Base-by-base conservation (phyloP, 2,797 vertebrate species). In the Tragopan temminckii region DNA sequence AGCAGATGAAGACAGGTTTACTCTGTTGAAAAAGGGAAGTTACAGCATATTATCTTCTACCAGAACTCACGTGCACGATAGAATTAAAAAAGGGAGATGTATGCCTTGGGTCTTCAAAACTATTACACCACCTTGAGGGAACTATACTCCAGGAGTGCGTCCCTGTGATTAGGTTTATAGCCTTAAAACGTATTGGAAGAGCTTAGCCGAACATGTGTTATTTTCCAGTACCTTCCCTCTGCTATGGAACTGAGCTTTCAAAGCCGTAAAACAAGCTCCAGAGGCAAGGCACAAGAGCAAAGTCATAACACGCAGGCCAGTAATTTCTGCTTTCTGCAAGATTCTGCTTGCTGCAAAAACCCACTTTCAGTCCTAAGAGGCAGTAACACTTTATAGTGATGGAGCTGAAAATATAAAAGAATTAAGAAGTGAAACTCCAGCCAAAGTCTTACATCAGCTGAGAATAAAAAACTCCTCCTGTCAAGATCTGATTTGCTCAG, bases 361-460 rank as follows among this genome's bases (percentile, higher is more conserved):
- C 40, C 86, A 59, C 81, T 89, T 84, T 95, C 55, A 72, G 70
- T 89, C 94, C 82, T 93, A 20, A n/a, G 82, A 96, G 88, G 88
- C 80, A 90, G 31, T 59, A 82, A 82, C 7, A 1, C 85, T 96
- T 96, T 74, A 95, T 43, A 94, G 78, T 42, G 82, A 86, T 71
- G 70, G 76, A 91, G 45, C 29, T 72, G 92, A 89, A 94, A 93
- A 91, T 79, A 89, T 57, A 92, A 71, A 89, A 85, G 91, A 94
- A 96, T 93, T 95, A 94, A 93, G 71, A 93, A 85, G 35, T 74
- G 38, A 52, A 94, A 88, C 61, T 55, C 86, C 84, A 90, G 53
- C 61, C 79, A 62, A 84, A 92, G 70, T 71, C 87, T 90, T 86
- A 79, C n/a, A 61, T 74, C 77, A 80, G 70, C 33, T 70, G 58